phyloP scores from a whole-genome alignment of 1,140 invertebrate species.

The Asbolus verrucosus region DNA sequence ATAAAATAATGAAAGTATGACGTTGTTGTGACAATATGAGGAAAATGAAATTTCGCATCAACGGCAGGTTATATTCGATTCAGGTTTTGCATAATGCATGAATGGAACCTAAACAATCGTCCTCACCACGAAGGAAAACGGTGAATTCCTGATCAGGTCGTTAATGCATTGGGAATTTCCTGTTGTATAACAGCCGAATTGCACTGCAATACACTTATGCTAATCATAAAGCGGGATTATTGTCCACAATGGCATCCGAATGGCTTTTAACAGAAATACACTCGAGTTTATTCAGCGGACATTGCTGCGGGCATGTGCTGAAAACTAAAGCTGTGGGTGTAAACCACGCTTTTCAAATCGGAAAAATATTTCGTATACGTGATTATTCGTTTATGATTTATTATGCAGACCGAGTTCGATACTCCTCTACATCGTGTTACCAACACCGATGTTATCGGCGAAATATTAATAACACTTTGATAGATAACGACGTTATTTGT shows the following conservation, averaged over 20 bases:
- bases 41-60: too few species aligned
- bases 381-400: too few species aligned
- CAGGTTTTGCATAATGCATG: too few species aligned
- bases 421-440: too few species aligned
- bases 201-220: not conserved
- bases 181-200: not conserved
- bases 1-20: too few species aligned
- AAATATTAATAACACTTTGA: too few species aligned
- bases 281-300: not conserved
- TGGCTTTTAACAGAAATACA: not conserved
- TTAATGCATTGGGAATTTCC: not conserved
- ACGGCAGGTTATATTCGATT: too few species aligned
- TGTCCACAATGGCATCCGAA: not conserved
- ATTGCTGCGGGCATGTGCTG: not conserved
- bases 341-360: not conserved
- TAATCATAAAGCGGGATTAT: not conserved
- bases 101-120: not conserved
- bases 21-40: too few species aligned
- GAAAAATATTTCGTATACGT: not conserved
- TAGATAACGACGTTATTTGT: too few species aligned
- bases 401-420: too few species aligned
- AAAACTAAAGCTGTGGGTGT: not conserved
- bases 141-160: not conserved
- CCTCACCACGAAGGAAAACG: not conserved
- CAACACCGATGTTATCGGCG: too few species aligned